Base-by-base conservation (phyloP, 2,888 invertebrate genomes). In the Timema cristinae region DNA sequence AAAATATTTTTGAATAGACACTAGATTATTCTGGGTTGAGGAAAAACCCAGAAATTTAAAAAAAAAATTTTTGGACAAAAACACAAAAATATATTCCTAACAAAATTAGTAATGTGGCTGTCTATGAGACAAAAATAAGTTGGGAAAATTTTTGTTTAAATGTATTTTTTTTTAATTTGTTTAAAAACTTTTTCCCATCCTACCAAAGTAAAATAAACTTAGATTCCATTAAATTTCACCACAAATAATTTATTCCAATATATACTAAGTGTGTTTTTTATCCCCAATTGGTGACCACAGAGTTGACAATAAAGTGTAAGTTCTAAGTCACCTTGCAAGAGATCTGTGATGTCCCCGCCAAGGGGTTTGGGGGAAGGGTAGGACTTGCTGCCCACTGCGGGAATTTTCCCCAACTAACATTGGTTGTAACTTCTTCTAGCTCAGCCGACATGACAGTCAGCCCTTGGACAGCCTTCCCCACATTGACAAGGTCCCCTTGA, bases 361-460 rank as follows among this genome's bases (percentile, higher is more conserved):
- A 97, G 83, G 0, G 95, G 93, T 81, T 97, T 97, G 79, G 95
- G 85, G 8, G 95, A 94, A 0, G 95, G 95, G 84, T 94, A 95
- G 74, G 91, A 90, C 83, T 89, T 91, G 77, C 85, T 84, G 87
- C 86, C 94, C 94, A 94, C 86, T 8, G 79, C 81, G 0, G 97
- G 97, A 70, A 97, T 90, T 79, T 88, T 86, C n/a, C 47, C 94
- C 94, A 77, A 93, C 88, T 75, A 88, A 87, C 83, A 97, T 89
- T 74, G 92, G 71, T 83, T 84, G 82, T 91, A 73, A 95, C 90
- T 77, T 90, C 88, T 82, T 96, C 95, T 75, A 96, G 83, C 79
- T 92, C 92, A 0, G 90, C 84, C 75, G 94, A 94, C 94, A 96
- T 94, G 75, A 95, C 91, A 75, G 95, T 92, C 80, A 93, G 86